Conservation (phyloP, 2,797 vertebrate species). For the Sebastes kiyomatsui region DNA sequence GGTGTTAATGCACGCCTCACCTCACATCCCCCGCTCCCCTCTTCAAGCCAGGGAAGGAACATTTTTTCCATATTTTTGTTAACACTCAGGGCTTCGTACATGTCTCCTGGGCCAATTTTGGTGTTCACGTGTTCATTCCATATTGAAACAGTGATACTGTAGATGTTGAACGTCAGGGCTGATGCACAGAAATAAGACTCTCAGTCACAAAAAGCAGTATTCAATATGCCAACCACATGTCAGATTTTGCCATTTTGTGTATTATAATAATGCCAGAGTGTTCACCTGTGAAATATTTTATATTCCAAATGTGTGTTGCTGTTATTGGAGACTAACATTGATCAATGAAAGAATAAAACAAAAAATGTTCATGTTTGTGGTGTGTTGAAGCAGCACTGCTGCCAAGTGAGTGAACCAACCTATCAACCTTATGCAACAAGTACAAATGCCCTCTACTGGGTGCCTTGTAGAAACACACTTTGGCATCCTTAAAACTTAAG, state of each 20-base stretch:
- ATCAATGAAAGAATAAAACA: not conserved
- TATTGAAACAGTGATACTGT: conserved; percentile 1
- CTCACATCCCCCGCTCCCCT: conserved; percentile 51
- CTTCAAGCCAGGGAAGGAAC: conserved; percentile 43
- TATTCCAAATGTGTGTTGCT: not conserved
- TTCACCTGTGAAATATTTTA: not conserved
- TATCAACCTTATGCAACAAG: conserved; percentile 45
- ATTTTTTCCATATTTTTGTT: conserved; percentile 62
- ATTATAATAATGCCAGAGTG: not conserved
- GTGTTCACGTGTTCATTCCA: conserved; percentile 30
- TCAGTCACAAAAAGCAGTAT: not conserved
- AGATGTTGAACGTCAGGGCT: conserved; percentile 4
- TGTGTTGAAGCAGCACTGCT: not conserved
- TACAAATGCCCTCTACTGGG: conserved; percentile 63
- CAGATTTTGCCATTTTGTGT: not conserved
- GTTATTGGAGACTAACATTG: not conserved
- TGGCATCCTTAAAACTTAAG: not conserved
- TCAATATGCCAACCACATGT: not conserved
- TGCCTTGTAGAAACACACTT: conserved; percentile 34
- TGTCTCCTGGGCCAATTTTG: conserved; percentile 25
- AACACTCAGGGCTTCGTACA: conserved; percentile 35
- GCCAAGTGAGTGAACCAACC: not conserved
- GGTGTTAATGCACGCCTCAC: conserved; percentile 64
- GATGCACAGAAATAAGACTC: not conserved
- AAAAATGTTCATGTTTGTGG: not conserved